Base-by-base conservation (phyloP, 2,888 invertebrate genomes). In the Nymphalis urticae region DNA sequence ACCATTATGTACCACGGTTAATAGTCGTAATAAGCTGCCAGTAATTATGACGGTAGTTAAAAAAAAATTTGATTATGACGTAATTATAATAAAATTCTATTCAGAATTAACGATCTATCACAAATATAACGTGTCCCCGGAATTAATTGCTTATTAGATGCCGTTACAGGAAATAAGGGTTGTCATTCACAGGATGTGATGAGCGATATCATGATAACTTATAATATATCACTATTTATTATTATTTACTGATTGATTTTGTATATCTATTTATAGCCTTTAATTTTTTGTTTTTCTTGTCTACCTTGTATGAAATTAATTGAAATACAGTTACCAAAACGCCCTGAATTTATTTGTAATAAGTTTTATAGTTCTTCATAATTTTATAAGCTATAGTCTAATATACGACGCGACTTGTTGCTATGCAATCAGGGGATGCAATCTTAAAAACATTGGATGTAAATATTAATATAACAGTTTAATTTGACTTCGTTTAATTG, bases 51-150 rank as follows among this genome's bases (percentile, higher is more conserved):
- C 10, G 42, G 58, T 19, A 42, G 36, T 58, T 36, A 58, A 58
- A 58, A 58, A 58, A 58, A 58, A 19, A 17, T 10, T 53, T 64
- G 64, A 53, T 70, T 61, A 67, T 70, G 67, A 70, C 63, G 50
- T 62, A 62, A 66, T 66, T 66, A 70, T 70, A 60, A 66, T 63
- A 66, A 66, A 63, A 63, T 51, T 54, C 36, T 27, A 56, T 53
- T 50, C 60, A 66, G 71, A 77, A 76, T 79, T 78, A 79, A 79
- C 75, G 74, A 75, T 71, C 74, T 79, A 76, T 76, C 68, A 74
- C 74, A 73, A 73, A 77, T 74, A 75, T 75, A 73, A 73, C 70
- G 62, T 77, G 77, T 79, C 75, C 70, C 73, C 73, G 62, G 72
- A 75, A 72, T 75, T 75, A 77, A 79, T 77, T 75, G 75, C 74